phyloP scores from a whole-genome alignment of 2,888 invertebrate species.

The Odontocolon sp. region DNA sequence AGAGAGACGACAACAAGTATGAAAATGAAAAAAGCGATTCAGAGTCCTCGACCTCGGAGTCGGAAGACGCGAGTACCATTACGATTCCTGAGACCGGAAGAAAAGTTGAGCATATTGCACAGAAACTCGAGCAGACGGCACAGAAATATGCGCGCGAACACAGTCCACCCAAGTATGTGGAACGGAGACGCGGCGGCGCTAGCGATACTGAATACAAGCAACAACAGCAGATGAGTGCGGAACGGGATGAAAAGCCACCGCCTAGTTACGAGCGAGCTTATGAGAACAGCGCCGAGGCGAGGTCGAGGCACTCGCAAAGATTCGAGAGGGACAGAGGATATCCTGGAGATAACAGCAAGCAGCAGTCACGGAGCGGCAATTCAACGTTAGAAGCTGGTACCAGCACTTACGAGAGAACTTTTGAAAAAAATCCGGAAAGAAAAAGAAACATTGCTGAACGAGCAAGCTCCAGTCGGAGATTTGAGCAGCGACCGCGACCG shows the following conservation, averaged over 20 bases:
- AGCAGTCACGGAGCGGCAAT: conserved; percentile 61
- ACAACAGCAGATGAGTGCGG: conserved; percentile 63
- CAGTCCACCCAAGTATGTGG: conserved; percentile 78
- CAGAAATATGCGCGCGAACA: conserved; percentile 79
- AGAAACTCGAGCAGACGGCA: conserved; percentile 79
- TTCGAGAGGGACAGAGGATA: conserved; percentile 52
- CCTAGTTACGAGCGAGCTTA: conserved; percentile 68
- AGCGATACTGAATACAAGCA: conserved; percentile 42
- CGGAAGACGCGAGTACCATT: conserved; percentile 78
- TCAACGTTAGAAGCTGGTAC: conserved; percentile 55
- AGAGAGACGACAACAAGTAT: conserved; percentile 69
- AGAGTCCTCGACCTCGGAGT: conserved; percentile 71
- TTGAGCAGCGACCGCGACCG: conserved; percentile 75
- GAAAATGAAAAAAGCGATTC: conserved; percentile 73
- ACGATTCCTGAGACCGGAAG: conserved; percentile 77
- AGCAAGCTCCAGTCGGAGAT: conserved; percentile 68
- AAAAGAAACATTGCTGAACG: conserved; percentile 68
- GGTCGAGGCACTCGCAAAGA: conserved; percentile 49
- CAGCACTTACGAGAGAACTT: conserved; percentile 70
- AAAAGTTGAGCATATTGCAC: conserved; percentile 79
- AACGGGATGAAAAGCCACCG: conserved; percentile 61
- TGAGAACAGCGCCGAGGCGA: conserved; percentile 62
- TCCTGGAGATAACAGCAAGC: conserved; percentile 42
- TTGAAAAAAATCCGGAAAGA: conserved; percentile 74
- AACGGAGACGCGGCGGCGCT: conserved; percentile 67